Percentiles rank a stretch among this genome's conserved stretches.
These are phyloP conservation scores for Trachelus troglodyta DNA, from an alignment of 2,888 invertebrate genomes.

Conservation along the genomic window DNA sequence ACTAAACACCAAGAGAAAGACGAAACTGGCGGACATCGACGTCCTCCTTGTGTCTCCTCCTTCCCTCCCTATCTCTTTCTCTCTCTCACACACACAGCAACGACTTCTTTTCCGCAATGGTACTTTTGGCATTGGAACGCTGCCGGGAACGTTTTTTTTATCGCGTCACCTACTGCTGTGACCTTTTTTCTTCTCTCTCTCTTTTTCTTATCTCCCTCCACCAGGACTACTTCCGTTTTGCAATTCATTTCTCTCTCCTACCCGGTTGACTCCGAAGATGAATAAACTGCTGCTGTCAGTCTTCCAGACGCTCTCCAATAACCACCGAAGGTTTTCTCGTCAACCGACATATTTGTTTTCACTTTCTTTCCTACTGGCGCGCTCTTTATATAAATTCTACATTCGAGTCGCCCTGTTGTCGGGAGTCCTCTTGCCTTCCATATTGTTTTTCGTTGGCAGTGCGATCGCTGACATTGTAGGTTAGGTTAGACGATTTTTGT, in stretches of 20 bases:
- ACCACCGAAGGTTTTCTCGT: not conserved
- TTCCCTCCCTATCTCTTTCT: no score
- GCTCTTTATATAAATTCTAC: not conserved
- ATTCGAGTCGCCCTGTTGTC: not conserved
- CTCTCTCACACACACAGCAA: not conserved
- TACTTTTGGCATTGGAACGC: not conserved
- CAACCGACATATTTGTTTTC: not conserved
- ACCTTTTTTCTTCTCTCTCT: slow-evolving; percentile 10
- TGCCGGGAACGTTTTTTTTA: slow-evolving; percentile 23
- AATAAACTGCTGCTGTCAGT: not conserved
- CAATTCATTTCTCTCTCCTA: not conserved
- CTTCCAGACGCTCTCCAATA: not conserved
- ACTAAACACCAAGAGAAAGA: not conserved
- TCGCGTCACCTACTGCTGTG: slow-evolving; percentile 28
- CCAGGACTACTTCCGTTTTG: not conserved
- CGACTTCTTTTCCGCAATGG: not conserved
- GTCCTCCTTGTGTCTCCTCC: not conserved
- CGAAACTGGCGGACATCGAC: not conserved
- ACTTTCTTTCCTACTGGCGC: not conserved
- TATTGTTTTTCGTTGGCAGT: not conserved
- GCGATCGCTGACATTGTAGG: not conserved
- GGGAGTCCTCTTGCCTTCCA: not conserved
- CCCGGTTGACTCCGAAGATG: not conserved
- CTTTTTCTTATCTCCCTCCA: slow-evolving; percentile 12
- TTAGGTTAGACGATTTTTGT: not conserved